phyloP scores from a whole-genome alignment of 2,888 invertebrate genomes.

The Epicampocera succincta region DNA sequence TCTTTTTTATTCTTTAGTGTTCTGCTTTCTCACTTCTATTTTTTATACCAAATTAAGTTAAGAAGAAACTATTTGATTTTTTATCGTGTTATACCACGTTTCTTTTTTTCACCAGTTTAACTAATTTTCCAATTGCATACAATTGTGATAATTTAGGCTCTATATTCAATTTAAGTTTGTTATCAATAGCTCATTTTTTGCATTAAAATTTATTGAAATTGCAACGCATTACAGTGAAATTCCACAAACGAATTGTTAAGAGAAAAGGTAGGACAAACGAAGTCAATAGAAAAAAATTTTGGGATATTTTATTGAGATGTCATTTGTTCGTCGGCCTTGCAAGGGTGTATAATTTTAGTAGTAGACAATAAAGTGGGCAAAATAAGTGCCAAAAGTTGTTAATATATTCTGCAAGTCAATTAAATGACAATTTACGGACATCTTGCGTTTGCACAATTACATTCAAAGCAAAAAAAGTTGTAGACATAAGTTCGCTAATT shows the following conservation, averaged over 20 bases:
- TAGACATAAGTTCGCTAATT: too few relatives aligned
- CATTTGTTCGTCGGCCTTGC: slow-evolving; percentile 56
- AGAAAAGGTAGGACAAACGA: slow-evolving; percentile 56
- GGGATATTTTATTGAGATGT: slow-evolving; percentile 54
- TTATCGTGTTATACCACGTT: slow-evolving; percentile 56
- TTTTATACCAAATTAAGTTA: slow-evolving; percentile 59
- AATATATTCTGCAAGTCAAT: too few relatives aligned
- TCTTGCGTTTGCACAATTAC: too few relatives aligned
- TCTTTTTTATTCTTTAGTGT: slow-evolving; percentile 41
- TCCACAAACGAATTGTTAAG: slow-evolving; percentile 61
- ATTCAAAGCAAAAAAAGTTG: too few relatives aligned
- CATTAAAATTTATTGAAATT: slow-evolving; percentile 65
- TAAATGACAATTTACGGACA: too few relatives aligned
- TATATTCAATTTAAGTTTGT: slow-evolving; percentile 25
- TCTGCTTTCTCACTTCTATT: slow-evolving; percentile 48
- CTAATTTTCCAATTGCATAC: slow-evolving; percentile 13
- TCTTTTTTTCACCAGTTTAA: slow-evolving; percentile 24
- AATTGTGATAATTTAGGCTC: slow-evolving; percentile 15
- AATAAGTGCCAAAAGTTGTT: background rate
- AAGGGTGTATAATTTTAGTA: slow-evolving; percentile 49
- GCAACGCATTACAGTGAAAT: slow-evolving; percentile 69
- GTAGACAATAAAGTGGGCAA: background rate
- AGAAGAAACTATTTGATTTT: slow-evolving; percentile 35
- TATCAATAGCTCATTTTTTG: slow-evolving; percentile 47
- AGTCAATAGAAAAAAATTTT: slow-evolving; percentile 54